Conservation (phyloP, 2,888 invertebrate species). For the Plemyria rubiginata region DNA sequence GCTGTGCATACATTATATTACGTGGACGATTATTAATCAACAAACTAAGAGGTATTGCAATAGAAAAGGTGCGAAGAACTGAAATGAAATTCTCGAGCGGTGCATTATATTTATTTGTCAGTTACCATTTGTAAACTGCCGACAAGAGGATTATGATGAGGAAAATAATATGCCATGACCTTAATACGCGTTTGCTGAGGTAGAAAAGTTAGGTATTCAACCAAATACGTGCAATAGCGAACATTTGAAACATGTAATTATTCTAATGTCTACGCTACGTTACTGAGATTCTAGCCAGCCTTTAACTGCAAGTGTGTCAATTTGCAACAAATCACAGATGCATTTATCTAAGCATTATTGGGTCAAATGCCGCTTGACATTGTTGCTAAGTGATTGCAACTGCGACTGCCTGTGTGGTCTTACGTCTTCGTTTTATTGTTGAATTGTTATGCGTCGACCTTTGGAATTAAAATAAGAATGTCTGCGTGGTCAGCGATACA, state of each 20-base stretch:
- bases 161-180: slow-evolving; percentile 9
- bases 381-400: slow-evolving; percentile 43
- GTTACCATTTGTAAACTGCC: neutral
- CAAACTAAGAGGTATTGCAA: neutral
- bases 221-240: slow-evolving; percentile 15
- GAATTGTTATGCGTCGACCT: slow-evolving; percentile 27
- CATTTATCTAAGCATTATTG: slow-evolving; percentile 39
- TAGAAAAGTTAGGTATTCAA: neutral
- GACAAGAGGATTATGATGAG: neutral
- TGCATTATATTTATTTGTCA: slow-evolving; percentile 7
- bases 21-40: slow-evolving; percentile 5
- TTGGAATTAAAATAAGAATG: slow-evolving; percentile 34
- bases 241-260: slow-evolving; percentile 24
- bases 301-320: slow-evolving; percentile 28
- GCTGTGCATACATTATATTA: slow-evolving; percentile 12
- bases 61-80: neutral
- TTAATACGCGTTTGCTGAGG: neutral
- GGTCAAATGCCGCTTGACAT: slow-evolving; percentile 52
- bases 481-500: slow-evolving; percentile 24
- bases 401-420: slow-evolving; percentile 45
- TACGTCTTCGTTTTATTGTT: slow-evolving; percentile 22
- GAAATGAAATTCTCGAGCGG: slow-evolving; percentile 1
- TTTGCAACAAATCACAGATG: slow-evolving; percentile 46
- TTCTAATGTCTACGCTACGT: slow-evolving; percentile 25
- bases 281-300: slow-evolving; percentile 21